A percentile compares a stretch with the other conserved stretches of the same genome.
These are phyloP conservation scores for Channallabes apus DNA, from an alignment of 2,797 vertebrate genomes.

Conservation along the genomic window DNA sequence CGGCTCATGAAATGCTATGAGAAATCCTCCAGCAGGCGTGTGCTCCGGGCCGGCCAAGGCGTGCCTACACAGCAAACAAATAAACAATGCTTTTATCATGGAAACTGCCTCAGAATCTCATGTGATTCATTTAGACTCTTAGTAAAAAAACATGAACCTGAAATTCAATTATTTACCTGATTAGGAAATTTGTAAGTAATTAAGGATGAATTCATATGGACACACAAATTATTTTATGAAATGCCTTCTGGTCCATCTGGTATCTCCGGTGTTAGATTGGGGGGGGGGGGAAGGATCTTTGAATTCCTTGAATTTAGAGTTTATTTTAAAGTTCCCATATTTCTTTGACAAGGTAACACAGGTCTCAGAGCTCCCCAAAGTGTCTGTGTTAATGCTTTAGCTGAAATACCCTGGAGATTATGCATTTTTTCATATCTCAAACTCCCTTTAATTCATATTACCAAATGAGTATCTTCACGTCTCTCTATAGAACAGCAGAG, in stretches of 20 bases:
- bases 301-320: background rate
- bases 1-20: slow-evolving; percentile 47
- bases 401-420: no score
- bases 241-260: no score
- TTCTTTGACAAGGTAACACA: no score
- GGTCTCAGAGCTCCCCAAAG: no score
- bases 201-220: background rate
- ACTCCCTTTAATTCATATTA: no score
- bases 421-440: no score
- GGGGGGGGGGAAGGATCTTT: background rate
- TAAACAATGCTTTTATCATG: slow-evolving; percentile 32
- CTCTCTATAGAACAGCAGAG: no score
- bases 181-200: background rate
- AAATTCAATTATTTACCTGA: slow-evolving; percentile 4
- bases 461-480: no score
- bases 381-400: no score
- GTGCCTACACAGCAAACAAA: slow-evolving; percentile 35
- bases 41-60: background rate
- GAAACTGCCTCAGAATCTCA: slow-evolving; percentile 13
- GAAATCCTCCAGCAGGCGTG: slow-evolving; percentile 38
- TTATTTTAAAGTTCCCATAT: no score
- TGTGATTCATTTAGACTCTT: slow-evolving; percentile 3
- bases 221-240: background rate
- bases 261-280: background rate
- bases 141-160: background rate